phyloP scores from a whole-genome alignment of 2,113 vertebrate genomes.

The Phalacrocorax pelagicus region DNA sequence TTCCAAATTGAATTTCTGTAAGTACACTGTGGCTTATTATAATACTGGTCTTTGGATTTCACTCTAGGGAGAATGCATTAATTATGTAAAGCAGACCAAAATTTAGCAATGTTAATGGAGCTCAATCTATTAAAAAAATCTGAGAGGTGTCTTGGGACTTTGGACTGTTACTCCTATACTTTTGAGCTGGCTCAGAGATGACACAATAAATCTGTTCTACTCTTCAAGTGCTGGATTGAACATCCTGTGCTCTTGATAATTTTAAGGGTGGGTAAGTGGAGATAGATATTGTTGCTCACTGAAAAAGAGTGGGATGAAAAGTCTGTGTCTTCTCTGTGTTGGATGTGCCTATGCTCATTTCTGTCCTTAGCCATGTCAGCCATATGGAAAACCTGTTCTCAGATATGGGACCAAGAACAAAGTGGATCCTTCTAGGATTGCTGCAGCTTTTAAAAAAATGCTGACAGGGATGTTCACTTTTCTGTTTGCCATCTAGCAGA shows the following conservation, averaged over 20 bases:
- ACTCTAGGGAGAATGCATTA: not conserved
- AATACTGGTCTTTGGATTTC: not conserved
- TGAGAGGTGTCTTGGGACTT: not conserved
- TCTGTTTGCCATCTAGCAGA: not conserved
- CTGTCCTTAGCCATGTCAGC: not conserved
- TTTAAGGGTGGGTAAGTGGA: not conserved
- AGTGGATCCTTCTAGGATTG: not conserved
- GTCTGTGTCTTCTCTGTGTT: not conserved
- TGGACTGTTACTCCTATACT: not conserved
- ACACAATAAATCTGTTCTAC: not conserved
- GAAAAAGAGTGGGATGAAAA: not conserved
- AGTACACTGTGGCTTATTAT: not conserved
- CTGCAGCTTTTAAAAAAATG: not conserved
- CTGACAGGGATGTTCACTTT: not conserved
- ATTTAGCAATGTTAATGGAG: not conserved
- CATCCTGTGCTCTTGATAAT: not conserved
- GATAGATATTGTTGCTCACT: accelerated
- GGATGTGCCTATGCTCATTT: not conserved
- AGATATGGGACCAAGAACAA: not conserved
- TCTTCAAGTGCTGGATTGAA: not conserved
- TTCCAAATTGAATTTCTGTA: not conserved
- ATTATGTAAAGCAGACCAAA: not conserved
- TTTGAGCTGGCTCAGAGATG: not conserved
- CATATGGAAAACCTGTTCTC: not conserved
- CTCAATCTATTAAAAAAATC: not conserved